A percentile compares a stretch with the other conserved stretches of the same genome.
Evolutionary conservation across 2,797 vertebrate genomes (phyloP).

Genomic region (Channallabes apus): DNA sequence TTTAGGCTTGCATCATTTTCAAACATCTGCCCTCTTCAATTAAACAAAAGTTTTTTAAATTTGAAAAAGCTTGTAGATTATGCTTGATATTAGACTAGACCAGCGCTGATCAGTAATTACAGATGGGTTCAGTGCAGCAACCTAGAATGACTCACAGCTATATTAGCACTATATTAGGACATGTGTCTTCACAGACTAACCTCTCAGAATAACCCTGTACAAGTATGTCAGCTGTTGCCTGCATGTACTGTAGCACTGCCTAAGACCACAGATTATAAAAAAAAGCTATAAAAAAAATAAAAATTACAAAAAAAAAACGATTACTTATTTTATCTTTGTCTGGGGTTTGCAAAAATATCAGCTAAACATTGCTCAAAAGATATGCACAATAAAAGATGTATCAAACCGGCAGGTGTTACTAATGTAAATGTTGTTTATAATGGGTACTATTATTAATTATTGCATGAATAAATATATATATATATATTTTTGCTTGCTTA

Average conservation of each 20-base stretch:
- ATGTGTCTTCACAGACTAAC: conserved; percentile 58
- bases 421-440: not conserved
- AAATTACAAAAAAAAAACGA: not conserved
- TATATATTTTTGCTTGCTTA: not conserved
- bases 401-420: not conserved
- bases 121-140: not conserved
- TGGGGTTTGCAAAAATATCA: not conserved
- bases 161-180: conserved; percentile 75
- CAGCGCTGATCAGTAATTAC: conserved; percentile 14
- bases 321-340: not conserved
- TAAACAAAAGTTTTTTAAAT: not conserved
- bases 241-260: conserved; percentile 31
- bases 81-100: not conserved
- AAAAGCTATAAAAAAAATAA: not conserved
- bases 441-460: not conserved
- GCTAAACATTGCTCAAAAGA: not conserved
- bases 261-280: conserved; percentile 5
- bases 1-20: not conserved
- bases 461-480: not conserved
- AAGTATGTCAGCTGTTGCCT: conserved; percentile 65
- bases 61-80: not conserved
- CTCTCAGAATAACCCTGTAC: conserved; percentile 61
- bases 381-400: not conserved
- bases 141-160: not conserved
- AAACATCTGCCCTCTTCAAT: not conserved